These are phyloP conservation scores for Bolborhynchus lineola DNA, from an alignment of 2,113 vertebrate species.

Conservation along the genomic window DNA sequence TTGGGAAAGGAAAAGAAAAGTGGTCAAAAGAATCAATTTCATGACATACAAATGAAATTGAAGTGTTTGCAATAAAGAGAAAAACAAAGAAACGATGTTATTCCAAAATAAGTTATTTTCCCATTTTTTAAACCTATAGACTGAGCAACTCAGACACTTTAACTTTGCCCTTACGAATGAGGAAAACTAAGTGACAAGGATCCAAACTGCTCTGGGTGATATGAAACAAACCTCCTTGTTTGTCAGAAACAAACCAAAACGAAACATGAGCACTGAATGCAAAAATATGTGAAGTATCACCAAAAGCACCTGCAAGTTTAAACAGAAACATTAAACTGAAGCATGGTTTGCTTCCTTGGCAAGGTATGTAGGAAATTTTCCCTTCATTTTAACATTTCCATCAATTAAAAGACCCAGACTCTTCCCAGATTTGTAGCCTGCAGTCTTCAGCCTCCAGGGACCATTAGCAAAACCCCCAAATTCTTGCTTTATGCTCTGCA, in stretches of 20 bases:
- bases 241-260: neutral
- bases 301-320: neutral
- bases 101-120: neutral
- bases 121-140: rapidly evolving
- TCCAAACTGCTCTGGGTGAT: neutral
- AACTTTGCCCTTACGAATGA: neutral
- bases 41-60: neutral
- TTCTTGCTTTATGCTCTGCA: neutral
- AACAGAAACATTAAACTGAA: neutral
- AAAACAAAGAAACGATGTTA: neutral
- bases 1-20: neutral
- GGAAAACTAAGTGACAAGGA: neutral
- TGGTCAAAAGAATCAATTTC: neutral
- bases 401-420: neutral
- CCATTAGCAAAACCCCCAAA: neutral
- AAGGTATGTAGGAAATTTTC: neutral
- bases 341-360: neutral
- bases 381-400: neutral
- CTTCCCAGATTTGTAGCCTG: neutral
- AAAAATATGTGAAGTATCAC: neutral
- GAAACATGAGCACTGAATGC: neutral
- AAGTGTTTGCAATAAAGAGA: neutral
- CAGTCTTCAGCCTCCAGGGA: neutral
- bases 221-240: neutral
- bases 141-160: neutral